Evolutionary conservation across 2,888 invertebrate species (phyloP).

Genomic region (Ectobius pallidus): DNA sequence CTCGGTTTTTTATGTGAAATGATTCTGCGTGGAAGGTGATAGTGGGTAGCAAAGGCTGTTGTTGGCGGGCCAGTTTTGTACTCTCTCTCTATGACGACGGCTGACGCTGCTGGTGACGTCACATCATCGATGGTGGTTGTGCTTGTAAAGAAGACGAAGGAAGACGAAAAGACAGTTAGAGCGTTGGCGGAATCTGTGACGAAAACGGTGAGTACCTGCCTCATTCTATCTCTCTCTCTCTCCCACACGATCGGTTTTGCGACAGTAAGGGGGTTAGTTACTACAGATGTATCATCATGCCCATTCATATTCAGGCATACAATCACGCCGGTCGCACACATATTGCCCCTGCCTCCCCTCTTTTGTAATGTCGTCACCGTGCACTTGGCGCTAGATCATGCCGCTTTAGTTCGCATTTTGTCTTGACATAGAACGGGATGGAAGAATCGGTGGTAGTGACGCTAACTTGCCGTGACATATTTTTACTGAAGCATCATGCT

Average conservation of each 20-base stretch:
- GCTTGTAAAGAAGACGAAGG: conserved; percentile 12
- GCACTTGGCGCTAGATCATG: background rate
- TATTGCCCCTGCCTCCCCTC: background rate
- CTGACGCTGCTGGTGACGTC: conserved; percentile 22
- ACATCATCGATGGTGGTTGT: conserved; percentile 5
- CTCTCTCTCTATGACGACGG: conserved; percentile 27
- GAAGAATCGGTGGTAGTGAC: background rate
- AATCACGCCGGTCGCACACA: background rate
- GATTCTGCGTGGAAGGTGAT: conserved; percentile 14
- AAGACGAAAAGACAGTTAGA: conserved; percentile 6
- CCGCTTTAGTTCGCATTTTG: background rate
- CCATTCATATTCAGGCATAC: conserved; percentile 19
- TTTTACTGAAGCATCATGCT: conserved; percentile 26
- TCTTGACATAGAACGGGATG: conserved; percentile 1
- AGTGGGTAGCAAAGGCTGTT: conserved; percentile 6
- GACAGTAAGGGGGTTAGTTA: background rate
- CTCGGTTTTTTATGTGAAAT: too few species aligned
- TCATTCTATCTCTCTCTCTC: background rate
- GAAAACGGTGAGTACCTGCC: conserved; percentile 25
- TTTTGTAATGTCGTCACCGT: background rate
- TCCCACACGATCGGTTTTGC: background rate
- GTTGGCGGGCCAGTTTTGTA: conserved; percentile 25
- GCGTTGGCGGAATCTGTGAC: conserved; percentile 31
- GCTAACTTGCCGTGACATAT: background rate
- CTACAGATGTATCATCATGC: background rate